These are phyloP conservation scores for Mormyrus lacerda DNA, from an alignment of 2,113 vertebrate genomes.

Conservation along the genomic window DNA sequence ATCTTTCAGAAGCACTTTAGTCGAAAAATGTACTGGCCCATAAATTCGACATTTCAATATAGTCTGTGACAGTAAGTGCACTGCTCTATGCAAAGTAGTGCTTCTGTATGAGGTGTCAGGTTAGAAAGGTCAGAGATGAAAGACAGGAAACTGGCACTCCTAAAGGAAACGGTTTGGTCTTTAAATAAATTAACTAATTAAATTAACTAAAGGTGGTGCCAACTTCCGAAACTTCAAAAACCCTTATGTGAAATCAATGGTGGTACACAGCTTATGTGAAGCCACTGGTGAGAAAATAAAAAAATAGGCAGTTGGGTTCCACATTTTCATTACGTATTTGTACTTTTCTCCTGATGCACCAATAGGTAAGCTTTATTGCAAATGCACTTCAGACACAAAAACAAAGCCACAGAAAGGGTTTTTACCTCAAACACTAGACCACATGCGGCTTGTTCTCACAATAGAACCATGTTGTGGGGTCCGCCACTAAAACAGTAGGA, in stretches of 20 bases:
- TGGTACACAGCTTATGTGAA: not conserved
- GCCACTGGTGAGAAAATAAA: not conserved
- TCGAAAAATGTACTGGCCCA: not conserved
- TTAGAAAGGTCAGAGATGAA: not conserved
- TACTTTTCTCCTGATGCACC: not conserved
- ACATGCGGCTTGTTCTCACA: not conserved
- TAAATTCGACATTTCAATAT: not conserved
- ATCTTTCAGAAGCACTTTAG: not conserved
- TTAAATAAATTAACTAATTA: not conserved
- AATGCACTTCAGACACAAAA: not conserved
- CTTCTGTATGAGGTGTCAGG: not conserved
- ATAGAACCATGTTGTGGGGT: not conserved
- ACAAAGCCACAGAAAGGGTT: not conserved
- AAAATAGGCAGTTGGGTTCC: not conserved
- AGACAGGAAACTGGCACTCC: not conserved
- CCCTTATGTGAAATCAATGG: not conserved
- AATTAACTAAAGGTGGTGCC: not conserved
- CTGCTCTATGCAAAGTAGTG: not conserved
- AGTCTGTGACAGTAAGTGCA: not conserved
- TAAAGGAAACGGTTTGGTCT: not conserved
- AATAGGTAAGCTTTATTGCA: not conserved
- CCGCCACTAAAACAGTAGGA: not conserved
- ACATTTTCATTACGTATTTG: not conserved
- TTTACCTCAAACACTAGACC: not conserved
- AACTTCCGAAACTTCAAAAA: not conserved